These are phyloP conservation scores for Solea solea DNA, from an alignment of 2,113 vertebrate species.

Conservation along the genomic window DNA sequence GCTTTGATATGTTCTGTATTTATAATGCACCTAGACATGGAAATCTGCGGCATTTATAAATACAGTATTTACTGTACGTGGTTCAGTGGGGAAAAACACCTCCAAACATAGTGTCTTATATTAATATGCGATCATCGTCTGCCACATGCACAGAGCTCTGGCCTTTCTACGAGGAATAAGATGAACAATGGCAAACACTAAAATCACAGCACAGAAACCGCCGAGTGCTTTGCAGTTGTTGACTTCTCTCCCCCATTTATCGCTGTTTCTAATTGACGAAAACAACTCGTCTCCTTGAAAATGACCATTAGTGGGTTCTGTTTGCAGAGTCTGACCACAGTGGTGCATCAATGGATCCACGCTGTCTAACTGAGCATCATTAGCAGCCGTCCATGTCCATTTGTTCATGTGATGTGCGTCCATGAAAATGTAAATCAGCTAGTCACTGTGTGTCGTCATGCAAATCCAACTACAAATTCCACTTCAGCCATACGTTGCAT, in stretches of 20 bases:
- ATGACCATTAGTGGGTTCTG: slow-evolving; percentile 15
- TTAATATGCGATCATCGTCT: not conserved
- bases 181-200: slow-evolving; percentile 6
- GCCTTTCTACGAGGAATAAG: not conserved
- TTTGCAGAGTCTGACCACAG: slow-evolving; percentile 42
- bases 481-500: slow-evolving; percentile 21
- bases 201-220: not conserved
- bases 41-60: too few relatives aligned
- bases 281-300: not conserved
- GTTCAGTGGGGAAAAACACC: too few relatives aligned
- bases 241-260: not conserved
- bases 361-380: slow-evolving; percentile 25
- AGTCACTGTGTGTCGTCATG: slow-evolving; percentile 24
- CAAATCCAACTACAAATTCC: slow-evolving; percentile 12
- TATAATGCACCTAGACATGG: not conserved
- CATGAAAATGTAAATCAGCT: slow-evolving; percentile 37
- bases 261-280: slow-evolving; percentile 29
- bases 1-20: not conserved
- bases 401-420: slow-evolving; percentile 17
- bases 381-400: slow-evolving; percentile 26
- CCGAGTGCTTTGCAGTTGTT: slow-evolving; percentile 7
- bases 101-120: not conserved
- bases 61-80: too few relatives aligned
- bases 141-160: not conserved
- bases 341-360: slow-evolving; percentile 17